A percentile compares a stretch with the other conserved stretches of the same genome.
These are phyloP conservation scores for cat (Felis catus) DNA, from an alignment of 2,113 vertebrate species.

Conservation along the genomic window DNA sequence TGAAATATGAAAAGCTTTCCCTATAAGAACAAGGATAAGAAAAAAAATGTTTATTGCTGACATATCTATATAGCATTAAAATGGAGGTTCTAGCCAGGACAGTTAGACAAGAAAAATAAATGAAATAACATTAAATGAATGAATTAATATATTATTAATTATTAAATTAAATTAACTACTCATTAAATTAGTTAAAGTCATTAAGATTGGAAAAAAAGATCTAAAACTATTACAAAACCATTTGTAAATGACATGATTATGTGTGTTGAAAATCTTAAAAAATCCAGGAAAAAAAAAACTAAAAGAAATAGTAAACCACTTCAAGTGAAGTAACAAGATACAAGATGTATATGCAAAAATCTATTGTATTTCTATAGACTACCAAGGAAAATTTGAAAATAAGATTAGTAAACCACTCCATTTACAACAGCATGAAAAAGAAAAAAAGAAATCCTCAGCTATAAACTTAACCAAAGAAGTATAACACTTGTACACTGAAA, in stretches of 20 bases:
- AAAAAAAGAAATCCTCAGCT: neutral
- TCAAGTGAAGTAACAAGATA: too few relatives aligned
- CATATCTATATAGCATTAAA: neutral
- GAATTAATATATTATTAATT: too few relatives aligned
- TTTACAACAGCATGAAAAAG: neutral
- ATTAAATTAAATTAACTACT: too few relatives aligned
- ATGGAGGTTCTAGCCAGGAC: neutral
- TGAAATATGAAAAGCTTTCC: neutral
- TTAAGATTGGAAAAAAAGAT: neutral
- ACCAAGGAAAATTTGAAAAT: too few relatives aligned
- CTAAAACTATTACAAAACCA: neutral
- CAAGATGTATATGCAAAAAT: too few relatives aligned
- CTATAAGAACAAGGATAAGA: neutral
- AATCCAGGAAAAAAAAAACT: too few relatives aligned
- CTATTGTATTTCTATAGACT: too few relatives aligned
- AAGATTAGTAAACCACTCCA: neutral
- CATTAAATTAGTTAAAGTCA: neutral
- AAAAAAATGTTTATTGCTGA: neutral
- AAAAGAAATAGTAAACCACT: too few relatives aligned
- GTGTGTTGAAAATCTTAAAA: neutral
- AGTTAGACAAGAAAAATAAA: neutral
- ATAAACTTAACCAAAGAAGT: neutral
- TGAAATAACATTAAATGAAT: too few relatives aligned
- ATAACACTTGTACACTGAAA: too few relatives aligned
- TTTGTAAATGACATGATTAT: neutral